Conservation (phyloP, 2,113 vertebrate species). For the Microtus oregoni region DNA sequence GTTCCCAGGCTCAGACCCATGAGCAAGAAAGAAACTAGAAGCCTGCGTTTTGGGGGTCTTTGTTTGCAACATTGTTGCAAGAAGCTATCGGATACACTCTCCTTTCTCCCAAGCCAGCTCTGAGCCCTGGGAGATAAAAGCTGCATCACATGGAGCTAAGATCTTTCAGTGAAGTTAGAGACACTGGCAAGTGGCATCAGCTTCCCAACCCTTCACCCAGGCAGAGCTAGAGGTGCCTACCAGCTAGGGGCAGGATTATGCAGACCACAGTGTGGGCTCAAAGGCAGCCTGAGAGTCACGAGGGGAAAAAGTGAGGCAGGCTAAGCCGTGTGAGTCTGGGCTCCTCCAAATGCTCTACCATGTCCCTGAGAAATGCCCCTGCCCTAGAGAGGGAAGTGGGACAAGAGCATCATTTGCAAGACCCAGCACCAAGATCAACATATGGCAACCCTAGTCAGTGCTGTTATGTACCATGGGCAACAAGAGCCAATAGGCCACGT, state of each 20-base stretch:
- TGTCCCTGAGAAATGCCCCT: background rate
- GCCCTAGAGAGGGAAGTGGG: background rate
- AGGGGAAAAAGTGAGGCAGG: background rate
- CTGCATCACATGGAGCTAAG: background rate
- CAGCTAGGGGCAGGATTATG: background rate
- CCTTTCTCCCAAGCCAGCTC: background rate
- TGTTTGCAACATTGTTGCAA: accelerated
- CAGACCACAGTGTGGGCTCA: background rate
- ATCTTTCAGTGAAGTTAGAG: background rate
- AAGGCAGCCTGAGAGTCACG: background rate
- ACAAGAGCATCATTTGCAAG: too few species aligned
- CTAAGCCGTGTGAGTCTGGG: background rate
- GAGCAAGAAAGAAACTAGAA: background rate
- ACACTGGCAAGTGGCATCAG: background rate
- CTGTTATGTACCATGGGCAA: background rate
- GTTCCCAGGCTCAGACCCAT: background rate
- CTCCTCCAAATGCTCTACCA: background rate
- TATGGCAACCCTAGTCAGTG: background rate
- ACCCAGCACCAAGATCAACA: background rate
- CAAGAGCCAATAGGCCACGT: too few species aligned
- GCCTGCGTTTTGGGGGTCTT: background rate
- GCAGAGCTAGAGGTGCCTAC: background rate
- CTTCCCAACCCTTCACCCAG: background rate
- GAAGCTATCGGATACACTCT: too few species aligned
- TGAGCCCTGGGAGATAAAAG: background rate